Evolutionary conservation across 2,888 invertebrate genomes (phyloP), one percentile per base, ranked within the genome.

Genomic region (Noctua janthe): DNA sequence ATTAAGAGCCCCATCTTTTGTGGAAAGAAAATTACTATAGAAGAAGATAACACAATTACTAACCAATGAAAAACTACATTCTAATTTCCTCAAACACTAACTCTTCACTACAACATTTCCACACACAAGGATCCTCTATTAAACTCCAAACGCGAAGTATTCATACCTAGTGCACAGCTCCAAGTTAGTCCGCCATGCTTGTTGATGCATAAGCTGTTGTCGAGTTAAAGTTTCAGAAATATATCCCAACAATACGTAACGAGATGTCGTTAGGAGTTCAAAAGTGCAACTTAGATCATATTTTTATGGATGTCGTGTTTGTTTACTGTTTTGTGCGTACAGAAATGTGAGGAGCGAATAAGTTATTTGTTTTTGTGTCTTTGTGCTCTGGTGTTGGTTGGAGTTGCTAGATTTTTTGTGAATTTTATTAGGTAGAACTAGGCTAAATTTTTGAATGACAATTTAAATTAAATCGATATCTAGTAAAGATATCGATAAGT

Each of bases 251-350:
- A 86, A 83, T 80, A 69, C 76, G 67, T 77, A 88, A 84, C 84
- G 71, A 83, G 77, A 84, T 72, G 80, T 72, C 86, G 88, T 88
- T 88, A 76, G 73, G 74, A 86, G 70, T 88, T 87, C 29, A 76
- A 80, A 88, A 81, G 79, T 78, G 76, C 80, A 80, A 20, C 73
- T 69, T 49, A 35, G 75, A 72, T 66, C 29, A 51, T 85, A 78
- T 85, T 76, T 83, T 66, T 70, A 78, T 72, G 3, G 35, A 79
- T 66, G 39, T 71, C 59, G 43, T 71, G 47, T 62, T 70, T 39
- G 72, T 82, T 66, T 75, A 47, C 20, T 74, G 74, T 10, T 67
- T 69, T 82, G 74, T 82, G 71, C 8, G 74, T 35, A 64, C 67
- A 17, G 49, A 81, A 49, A 79, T 83, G n/a, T 43, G 39, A 43